Conservation (phyloP, 64 coral and sea anemone species). For the Montipora cactus region DNA sequence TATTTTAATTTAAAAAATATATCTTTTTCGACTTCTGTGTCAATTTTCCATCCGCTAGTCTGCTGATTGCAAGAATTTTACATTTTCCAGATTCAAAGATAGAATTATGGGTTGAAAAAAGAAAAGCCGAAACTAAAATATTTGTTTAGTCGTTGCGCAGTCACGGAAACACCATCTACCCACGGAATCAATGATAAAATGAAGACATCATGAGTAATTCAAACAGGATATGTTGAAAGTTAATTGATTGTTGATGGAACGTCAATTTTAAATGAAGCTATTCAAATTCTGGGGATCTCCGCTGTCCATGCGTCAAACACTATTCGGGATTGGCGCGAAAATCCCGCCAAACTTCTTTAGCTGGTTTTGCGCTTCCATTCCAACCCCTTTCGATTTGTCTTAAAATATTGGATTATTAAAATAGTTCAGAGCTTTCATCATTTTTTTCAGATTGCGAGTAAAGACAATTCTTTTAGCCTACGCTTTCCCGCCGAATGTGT, state of each 20-base stretch:
- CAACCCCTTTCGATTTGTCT: neutral
- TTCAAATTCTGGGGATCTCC: constrained; percentile 41
- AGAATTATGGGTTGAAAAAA: too few relatives aligned
- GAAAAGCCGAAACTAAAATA: neutral
- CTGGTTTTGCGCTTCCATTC: constrained; percentile 7
- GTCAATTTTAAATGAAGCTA: constrained; percentile 14
- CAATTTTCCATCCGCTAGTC: too few relatives aligned
- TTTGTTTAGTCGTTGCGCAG: constrained; percentile 21
- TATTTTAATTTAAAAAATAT: too few relatives aligned
- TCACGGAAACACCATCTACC: constrained; percentile 9
- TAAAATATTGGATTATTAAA: constrained; percentile 5
- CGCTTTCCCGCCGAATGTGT: constrained; percentile 41
- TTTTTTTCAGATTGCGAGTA: neutral
- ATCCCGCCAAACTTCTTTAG: constrained; percentile 18
- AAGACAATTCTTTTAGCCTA: neutral
- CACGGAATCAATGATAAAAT: neutral
- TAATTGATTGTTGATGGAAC: neutral
- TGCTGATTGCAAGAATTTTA: too few relatives aligned
- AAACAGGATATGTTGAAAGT: neutral
- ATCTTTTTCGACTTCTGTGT: too few relatives aligned
- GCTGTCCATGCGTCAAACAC: constrained; percentile 28
- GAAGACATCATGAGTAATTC: neutral
- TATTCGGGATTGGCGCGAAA: constrained; percentile 49
- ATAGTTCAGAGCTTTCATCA: neutral
- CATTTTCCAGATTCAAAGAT: too few relatives aligned